Conservation (phyloP, 2,888 invertebrate species). For the Cyclophora albipunctata region DNA sequence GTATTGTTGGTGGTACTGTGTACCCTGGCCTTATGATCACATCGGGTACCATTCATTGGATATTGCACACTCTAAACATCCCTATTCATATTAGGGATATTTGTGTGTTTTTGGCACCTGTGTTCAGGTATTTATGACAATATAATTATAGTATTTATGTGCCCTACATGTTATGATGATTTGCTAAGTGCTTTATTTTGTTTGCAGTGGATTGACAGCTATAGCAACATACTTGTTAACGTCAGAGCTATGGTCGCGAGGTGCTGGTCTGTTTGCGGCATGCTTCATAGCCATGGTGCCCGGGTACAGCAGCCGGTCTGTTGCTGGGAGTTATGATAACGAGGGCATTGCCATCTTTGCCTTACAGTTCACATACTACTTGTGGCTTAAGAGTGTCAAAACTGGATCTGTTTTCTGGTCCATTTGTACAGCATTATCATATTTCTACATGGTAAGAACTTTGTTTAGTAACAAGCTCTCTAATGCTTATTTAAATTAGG, state of each 20-base stretch:
- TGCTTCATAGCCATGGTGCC: slow-evolving; percentile 99
- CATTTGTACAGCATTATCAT: slow-evolving; percentile 93
- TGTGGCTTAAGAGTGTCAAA: slow-evolving; percentile 99
- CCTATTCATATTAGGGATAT: slow-evolving; percentile 98
- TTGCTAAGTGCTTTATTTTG: slow-evolving; percentile 2
- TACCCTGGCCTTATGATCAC: slow-evolving; percentile 99
- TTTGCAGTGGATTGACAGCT: slow-evolving; percentile 94
- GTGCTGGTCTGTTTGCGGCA: slow-evolving; percentile 98
- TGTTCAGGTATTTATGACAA: slow-evolving; percentile 83
- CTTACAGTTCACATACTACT: slow-evolving; percentile 96
- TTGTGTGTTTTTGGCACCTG: slow-evolving; percentile 98
- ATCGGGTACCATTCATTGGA: slow-evolving; percentile 96
- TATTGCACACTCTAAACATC: slow-evolving; percentile 93
- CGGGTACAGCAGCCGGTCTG: slow-evolving; percentile 98
- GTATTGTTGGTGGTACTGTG: slow-evolving; percentile 99
- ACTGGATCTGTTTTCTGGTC: slow-evolving; percentile 99
- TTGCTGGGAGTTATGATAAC: slow-evolving; percentile 99
- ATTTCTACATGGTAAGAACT: slow-evolving; percentile 96
- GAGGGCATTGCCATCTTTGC: slow-evolving; percentile 99
- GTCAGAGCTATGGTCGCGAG: slow-evolving; percentile 97
- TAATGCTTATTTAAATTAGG: neutral
- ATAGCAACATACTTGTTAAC: slow-evolving; percentile 98
- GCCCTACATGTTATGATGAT: neutral
- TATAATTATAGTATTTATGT: neutral
- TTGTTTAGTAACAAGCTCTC: neutral